Conservation (phyloP, 1,140 invertebrate species). For the Brachionus koreanus region DNA sequence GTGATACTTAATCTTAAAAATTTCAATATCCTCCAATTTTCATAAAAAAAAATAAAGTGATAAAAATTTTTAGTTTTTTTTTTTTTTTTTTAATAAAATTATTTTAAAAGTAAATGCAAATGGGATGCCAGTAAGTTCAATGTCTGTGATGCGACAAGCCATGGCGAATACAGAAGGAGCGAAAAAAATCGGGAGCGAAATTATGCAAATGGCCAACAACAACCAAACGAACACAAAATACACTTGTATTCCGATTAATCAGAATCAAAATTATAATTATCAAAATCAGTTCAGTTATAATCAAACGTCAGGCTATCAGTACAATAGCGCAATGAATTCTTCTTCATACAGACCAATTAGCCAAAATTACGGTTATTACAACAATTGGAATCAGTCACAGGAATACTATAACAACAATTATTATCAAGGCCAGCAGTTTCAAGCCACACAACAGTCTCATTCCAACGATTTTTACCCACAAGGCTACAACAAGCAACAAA, state of each 20-base stretch:
- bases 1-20: neutral
- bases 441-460: neutral
- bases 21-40: no score
- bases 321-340: neutral
- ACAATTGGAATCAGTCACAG: neutral
- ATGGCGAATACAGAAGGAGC: neutral
- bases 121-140: neutral
- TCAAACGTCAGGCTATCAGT: neutral
- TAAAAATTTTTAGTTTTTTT: neutral
- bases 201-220: constrained; percentile 31
- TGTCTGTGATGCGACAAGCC: neutral
- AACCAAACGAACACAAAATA: neutral
- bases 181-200: constrained; percentile 5
- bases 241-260: constrained; percentile 29
- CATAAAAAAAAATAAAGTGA: no score
- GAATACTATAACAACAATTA: neutral
- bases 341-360: neutral
- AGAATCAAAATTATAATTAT: neutral
- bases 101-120: neutral
- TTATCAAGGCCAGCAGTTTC: neutral
- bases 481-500: neutral
- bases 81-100: neutral
- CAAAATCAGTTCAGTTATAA: constrained; percentile 14
- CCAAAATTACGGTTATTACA: neutral
- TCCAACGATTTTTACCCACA: neutral